Conservation (phyloP, 1,140 invertebrate genomes). For the Cydia amplana region DNA sequence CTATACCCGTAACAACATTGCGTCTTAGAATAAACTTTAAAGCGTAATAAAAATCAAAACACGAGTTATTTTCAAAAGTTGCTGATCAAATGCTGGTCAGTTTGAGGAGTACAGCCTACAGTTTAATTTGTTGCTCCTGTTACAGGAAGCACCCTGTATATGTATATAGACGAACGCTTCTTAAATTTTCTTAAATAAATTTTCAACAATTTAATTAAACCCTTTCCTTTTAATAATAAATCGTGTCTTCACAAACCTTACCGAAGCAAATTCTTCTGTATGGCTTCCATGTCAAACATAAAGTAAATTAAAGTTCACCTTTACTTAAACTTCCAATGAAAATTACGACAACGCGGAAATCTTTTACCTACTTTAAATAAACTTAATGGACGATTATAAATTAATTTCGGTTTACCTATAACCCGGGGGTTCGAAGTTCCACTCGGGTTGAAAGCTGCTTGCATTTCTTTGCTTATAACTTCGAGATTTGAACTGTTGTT, state of each 20-base stretch:
- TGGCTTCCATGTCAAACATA: background rate
- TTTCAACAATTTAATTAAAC: background rate
- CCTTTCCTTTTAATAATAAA: background rate
- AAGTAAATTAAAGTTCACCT: background rate
- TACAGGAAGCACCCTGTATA: conserved; percentile 33
- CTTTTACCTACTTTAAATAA: background rate
- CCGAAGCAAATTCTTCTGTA: background rate
- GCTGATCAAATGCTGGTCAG: too few species aligned
- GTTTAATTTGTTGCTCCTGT: too few species aligned
- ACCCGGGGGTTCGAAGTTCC: background rate
- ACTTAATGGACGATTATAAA: too few species aligned
- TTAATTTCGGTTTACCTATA: background rate
- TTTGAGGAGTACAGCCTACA: too few species aligned
- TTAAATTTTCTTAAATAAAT: too few species aligned
- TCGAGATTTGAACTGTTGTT: background rate
- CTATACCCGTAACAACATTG: too few species aligned
- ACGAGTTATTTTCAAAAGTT: too few species aligned
- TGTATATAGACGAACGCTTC: too few species aligned
- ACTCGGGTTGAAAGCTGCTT: background rate
- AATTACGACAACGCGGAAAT: background rate
- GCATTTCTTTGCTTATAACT: background rate
- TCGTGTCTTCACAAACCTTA: background rate
- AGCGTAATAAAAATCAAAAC: too few species aligned
- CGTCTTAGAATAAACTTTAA: too few species aligned
- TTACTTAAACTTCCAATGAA: background rate